These are phyloP conservation scores for Stegana nigrithorax DNA, from an alignment of 2,888 invertebrate species.

Conservation along the genomic window DNA sequence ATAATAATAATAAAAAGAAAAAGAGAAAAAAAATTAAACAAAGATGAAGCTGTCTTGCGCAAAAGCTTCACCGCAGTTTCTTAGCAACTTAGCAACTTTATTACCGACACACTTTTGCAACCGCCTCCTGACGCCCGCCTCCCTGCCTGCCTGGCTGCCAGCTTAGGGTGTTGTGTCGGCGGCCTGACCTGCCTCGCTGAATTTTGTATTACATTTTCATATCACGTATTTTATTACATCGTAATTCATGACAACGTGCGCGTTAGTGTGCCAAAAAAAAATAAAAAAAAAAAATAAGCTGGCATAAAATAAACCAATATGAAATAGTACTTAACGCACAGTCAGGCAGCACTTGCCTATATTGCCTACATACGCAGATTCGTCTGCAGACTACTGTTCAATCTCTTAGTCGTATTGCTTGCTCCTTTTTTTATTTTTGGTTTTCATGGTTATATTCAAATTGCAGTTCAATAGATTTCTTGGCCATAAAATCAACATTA, in stretches of 20 bases:
- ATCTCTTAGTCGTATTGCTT: background rate
- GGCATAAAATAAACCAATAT: background rate
- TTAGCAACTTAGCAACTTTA: no score
- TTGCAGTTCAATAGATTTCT: slow-evolving; percentile 54
- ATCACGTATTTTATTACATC: slow-evolving; percentile 60
- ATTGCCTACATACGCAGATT: background rate
- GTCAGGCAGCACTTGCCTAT: slow-evolving; percentile 23
- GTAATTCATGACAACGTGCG: slow-evolving; percentile 53
- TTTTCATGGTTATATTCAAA: slow-evolving; percentile 49
- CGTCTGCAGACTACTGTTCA: slow-evolving; percentile 8
- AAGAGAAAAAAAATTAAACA: background rate
- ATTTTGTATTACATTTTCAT: slow-evolving; percentile 49
- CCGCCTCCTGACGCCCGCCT: no score
- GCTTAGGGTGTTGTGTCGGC: no score
- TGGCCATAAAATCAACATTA: slow-evolving; percentile 54
- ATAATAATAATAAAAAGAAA: background rate
- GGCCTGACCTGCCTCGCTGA: slow-evolving; percentile 18
- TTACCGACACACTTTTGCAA: background rate
- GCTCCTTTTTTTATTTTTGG: slow-evolving; percentile 13
- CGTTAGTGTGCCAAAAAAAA: slow-evolving; percentile 2
- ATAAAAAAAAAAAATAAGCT: background rate
- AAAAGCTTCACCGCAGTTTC: background rate
- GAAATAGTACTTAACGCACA: slow-evolving; percentile 17
- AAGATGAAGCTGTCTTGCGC: no score
- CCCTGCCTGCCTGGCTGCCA: slow-evolving; percentile 21